Evolutionary conservation across 2,113 vertebrate genomes (phyloP), one percentile per base, ranked within the genome.

Genomic region (Corynorhinus townsendii): DNA sequence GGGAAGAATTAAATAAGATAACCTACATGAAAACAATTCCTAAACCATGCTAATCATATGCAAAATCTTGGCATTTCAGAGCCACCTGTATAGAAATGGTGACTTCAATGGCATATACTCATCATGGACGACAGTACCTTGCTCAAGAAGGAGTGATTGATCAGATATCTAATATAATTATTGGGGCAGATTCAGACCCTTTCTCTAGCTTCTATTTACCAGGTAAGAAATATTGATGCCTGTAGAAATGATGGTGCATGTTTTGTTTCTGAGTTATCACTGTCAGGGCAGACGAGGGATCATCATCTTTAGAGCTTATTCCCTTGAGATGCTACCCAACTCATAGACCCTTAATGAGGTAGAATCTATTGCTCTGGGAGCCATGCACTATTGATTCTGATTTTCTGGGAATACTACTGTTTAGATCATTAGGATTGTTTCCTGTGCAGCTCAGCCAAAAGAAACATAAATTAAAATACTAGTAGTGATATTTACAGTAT

Each of bases 21-120:
- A 3, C 8, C 2, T 66, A 12, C 59, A 12, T 84, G 43, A 81
- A 47, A 84, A 8, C 79, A 84, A 0, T 47, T 76, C 82, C 20
- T 66, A 86, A 89, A 69, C 33, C 49, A 35, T 87, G 54, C 8
- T 84, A 56, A 19, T 89, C 26, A 4, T 43, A 40, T 81, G n/a
- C 43, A 95, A 80, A 88, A 62, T 76, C 84, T 90, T 96, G 94
- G 88, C 30, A 16, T 96, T 97, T 17, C 96, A 99, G 99, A 97
- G 99, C 98, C 24, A 99, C 99, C 0, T 99, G 99, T 40, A 98
- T 99, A 84, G 99, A 99, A 98, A 99, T 99, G 99, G 98, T 99
- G 96, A 99, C 99, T 0, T 97, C 96, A 0, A 97, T 99, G 66
- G 99, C 99, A 14, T 97, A 97, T 38, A 99, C 98, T 49, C 98